These are phyloP conservation scores for Cherax quadricarinatus DNA, from an alignment of 1,140 invertebrate genomes.

Conservation along the genomic window DNA sequence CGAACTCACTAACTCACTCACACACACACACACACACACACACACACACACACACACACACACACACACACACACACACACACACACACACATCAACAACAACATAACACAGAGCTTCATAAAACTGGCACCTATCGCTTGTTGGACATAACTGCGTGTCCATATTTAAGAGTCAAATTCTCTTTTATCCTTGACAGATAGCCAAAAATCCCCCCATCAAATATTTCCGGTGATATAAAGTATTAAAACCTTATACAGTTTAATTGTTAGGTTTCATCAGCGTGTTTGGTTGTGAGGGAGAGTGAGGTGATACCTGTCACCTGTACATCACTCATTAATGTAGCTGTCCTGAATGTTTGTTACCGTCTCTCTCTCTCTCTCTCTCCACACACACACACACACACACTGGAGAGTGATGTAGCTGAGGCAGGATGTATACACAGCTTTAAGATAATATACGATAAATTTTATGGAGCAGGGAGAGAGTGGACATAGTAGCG, in stretches of 20 bases:
- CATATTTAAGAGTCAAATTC: constrained; percentile 5
- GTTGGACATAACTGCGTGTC: constrained; percentile 18
- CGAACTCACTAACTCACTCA: background rate
- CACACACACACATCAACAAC: background rate
- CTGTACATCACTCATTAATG: constrained; percentile 7
- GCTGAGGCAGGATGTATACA: too few relatives aligned
- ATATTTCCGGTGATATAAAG: constrained; percentile 40
- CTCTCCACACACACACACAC: too few relatives aligned
- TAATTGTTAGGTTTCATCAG: constrained; percentile 27
- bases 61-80: background rate
- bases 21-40: constrained; percentile 1
- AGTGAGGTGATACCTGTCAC: background rate
- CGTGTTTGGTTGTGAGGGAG: background rate
- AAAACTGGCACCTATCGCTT: background rate
- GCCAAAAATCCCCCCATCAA: constrained; percentile 22
- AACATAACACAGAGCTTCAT: background rate
- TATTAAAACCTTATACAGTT: constrained; percentile 51
- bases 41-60: constrained; percentile 32
- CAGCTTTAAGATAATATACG: too few relatives aligned
- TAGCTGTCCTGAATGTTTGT: too few relatives aligned
- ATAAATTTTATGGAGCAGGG: too few relatives aligned
- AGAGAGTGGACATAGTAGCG: too few relatives aligned
- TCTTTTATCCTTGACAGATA: constrained; percentile 40
- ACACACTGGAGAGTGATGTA: background rate
- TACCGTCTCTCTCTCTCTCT: background rate